These are phyloP conservation scores for Prorops nasuta DNA, from an alignment of 1,140 invertebrate genomes.

Conservation along the genomic window DNA sequence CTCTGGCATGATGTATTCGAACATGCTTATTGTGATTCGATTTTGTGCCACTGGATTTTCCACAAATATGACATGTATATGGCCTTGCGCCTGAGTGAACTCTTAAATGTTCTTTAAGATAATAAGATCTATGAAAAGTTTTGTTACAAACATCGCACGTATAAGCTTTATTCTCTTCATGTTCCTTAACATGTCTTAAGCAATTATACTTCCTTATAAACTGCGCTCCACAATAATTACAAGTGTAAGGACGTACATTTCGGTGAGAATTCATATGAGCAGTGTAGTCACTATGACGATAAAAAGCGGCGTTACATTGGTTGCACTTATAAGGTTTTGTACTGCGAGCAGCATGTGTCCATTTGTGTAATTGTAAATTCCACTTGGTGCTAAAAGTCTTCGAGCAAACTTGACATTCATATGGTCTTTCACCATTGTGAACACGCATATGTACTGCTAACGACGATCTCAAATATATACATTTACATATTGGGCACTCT, in stretches of 20 bases:
- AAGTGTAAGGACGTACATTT: constrained; percentile 79
- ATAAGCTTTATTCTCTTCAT: constrained; percentile 85
- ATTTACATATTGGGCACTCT: constrained; percentile 77
- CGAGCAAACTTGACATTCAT: constrained; percentile 78
- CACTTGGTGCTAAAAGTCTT: constrained; percentile 85
- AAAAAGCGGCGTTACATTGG: constrained; percentile 79
- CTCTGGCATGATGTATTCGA: constrained; percentile 82
- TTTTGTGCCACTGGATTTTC: constrained; percentile 82
- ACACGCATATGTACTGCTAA: constrained; percentile 78
- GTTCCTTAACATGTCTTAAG: constrained; percentile 84
- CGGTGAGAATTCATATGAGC: constrained; percentile 83
- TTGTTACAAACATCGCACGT: constrained; percentile 86
- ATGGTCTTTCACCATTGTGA: constrained; percentile 73
- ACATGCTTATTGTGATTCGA: constrained; percentile 88
- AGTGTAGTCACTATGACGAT: constrained; percentile 74
- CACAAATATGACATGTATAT: constrained; percentile 82
- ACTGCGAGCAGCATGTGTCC: constrained; percentile 82
- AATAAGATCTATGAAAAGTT: constrained; percentile 82
- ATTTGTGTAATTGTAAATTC: constrained; percentile 84
- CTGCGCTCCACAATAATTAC: constrained; percentile 90
- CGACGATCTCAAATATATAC: constrained; percentile 74
- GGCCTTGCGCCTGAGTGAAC: constrained; percentile 82
- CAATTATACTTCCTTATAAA: constrained; percentile 93
- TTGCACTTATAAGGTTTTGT: constrained; percentile 84
- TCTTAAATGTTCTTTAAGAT: constrained; percentile 81